Conservation (phyloP, 2,797 vertebrate genomes). For the Eulemur mongoz region DNA sequence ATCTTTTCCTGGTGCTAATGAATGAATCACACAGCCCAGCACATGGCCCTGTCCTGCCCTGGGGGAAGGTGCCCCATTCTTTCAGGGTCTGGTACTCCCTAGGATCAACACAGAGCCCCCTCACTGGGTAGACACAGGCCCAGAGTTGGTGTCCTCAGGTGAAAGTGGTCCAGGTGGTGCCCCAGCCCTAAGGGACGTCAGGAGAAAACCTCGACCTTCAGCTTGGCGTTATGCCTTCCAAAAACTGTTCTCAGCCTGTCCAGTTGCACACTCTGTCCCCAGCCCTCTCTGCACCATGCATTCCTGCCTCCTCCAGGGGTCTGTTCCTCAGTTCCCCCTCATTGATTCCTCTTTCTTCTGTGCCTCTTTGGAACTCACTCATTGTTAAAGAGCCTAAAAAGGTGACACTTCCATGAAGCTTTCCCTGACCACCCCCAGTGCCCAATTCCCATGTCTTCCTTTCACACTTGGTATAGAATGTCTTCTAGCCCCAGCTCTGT, state of each 20-base stretch:
- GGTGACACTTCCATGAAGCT: neutral
- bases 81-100: neutral
- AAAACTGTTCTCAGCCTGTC: neutral
- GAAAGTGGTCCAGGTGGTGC: neutral
- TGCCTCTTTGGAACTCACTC: neutral
- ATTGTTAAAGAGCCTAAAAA: neutral
- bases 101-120: too few relatives aligned
- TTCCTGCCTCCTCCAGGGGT: neutral
- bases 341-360: neutral
- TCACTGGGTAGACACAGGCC: neutral
- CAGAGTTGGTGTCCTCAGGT: neutral
- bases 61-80: neutral
- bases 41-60: neutral
- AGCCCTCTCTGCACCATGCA: accelerated
- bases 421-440: neutral
- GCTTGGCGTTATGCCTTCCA: neutral
- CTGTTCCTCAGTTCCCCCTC: neutral
- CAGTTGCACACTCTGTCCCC: neutral
- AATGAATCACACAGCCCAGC: constrained; percentile 55
- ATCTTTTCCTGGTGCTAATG: constrained; percentile 40
- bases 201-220: neutral
- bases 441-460: neutral
- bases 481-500: neutral
- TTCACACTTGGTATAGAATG: neutral
- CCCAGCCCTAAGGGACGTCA: neutral